Evolutionary conservation across 2,888 invertebrate genomes (phyloP).

Genomic region (Patella caerulea): DNA sequence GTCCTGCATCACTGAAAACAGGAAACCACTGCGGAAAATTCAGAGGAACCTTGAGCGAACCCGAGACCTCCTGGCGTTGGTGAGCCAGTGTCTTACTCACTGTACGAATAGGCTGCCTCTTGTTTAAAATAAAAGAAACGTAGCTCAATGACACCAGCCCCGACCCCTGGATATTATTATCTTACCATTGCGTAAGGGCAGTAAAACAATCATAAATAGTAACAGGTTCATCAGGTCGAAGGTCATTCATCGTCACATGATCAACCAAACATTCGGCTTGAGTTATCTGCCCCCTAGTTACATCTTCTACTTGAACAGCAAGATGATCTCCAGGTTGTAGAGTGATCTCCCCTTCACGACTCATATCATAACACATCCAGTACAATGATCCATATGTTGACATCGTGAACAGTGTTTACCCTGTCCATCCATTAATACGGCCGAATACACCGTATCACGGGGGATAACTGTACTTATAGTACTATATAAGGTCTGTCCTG

Average conservation of each 20-base stretch:
- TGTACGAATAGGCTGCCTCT: too few relatives aligned
- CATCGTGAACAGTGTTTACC: slow-evolving; percentile 77
- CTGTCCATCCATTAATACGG: slow-evolving; percentile 76
- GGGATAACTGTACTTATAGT: slow-evolving; percentile 74
- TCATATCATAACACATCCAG: slow-evolving; percentile 76
- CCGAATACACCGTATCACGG: slow-evolving; percentile 72
- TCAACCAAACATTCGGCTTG: slow-evolving; percentile 59
- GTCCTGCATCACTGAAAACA: too few relatives aligned
- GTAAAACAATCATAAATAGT: slow-evolving; percentile 78
- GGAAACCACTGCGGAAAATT: too few relatives aligned
- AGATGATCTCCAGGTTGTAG: slow-evolving; percentile 76
- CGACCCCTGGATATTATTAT: background rate
- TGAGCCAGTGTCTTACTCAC: too few relatives aligned
- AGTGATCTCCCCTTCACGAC: slow-evolving; percentile 69
- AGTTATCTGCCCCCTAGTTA: slow-evolving; percentile 68
- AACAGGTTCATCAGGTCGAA: slow-evolving; percentile 74
- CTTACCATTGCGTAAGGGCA: slow-evolving; percentile 76
- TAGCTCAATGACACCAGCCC: too few relatives aligned
- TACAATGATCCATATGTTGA: slow-evolving; percentile 75
- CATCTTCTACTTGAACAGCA: slow-evolving; percentile 72
- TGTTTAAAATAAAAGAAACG: too few relatives aligned
- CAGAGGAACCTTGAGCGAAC: too few relatives aligned
- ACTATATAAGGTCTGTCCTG: slow-evolving; percentile 74
- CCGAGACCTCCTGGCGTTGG: too few relatives aligned
- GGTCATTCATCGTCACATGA: slow-evolving; percentile 74